Base-by-base conservation (phyloP, 2,888 invertebrate species). In the Cerastis leucographa region DNA sequence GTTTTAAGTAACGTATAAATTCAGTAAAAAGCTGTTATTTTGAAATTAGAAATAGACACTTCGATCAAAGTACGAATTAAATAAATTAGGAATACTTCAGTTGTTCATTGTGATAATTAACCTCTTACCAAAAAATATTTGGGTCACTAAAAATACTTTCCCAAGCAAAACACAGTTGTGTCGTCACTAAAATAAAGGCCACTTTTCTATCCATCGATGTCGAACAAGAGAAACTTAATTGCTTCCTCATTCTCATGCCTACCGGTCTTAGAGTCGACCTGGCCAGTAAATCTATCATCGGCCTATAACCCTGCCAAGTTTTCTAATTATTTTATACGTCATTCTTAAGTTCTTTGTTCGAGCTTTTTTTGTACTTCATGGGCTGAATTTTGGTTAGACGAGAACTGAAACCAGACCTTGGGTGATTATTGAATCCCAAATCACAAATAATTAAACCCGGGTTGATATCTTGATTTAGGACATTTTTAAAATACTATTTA, bases 241-340 rank as follows among this genome's bases (percentile, higher is more conserved):
- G 74, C 84, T 86, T 85, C 85, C 86, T 86, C 84, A 71, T 85
- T 78, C 80, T 0, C 72, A 65, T 80, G 19, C 67, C 86, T 86
- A 25, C 74, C 77, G 73, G 71, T 85, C 78, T 76, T 83, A 40
- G 67, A 44, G 25, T 62, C 79, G 71, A 80, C 74, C 76, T 83
- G 72, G 8, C 44, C 67, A 49, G 77, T 85, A 85, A 83, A 85
- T 85, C 84, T 79, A 56, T 85, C 84, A 85, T 76, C 84, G 56
- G 22, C 56, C 40, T 25, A 64, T 72, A 76, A 79, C 86, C 71
- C 74, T 85, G 84, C 84, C 84, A 85, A 85, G 64, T 74, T 76
- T 78, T 64, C 83, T 76, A 83, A 78, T 78, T 74, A 84, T 78
- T 84, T 84, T 76, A 71, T 35, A 81, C 56, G 44, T 61, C 81